Evolutionary conservation across 2,113 vertebrate species (phyloP), one percentile per base, ranked within the genome.

Genomic region (Hippocampus guttulatus): DNA sequence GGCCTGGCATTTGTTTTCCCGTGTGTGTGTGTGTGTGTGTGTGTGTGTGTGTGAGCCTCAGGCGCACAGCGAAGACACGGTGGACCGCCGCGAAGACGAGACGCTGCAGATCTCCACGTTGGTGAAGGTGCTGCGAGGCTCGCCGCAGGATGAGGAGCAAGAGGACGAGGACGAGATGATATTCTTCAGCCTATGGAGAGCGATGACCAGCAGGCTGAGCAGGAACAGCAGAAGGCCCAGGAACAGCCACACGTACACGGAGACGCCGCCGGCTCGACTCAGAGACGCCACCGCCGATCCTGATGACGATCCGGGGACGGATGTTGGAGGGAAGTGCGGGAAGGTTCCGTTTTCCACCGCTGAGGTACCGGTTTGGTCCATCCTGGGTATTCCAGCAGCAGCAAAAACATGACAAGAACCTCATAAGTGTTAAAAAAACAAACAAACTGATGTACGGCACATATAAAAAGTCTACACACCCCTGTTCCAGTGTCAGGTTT

Each of bases 21-120:
- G 33, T 63, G 12, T 1, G 8, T 9, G 49, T 51, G 7, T 0
- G 14, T 1, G 14, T 8, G 51, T 41, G 60, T 38, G 40, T 63
- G 12, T 1, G 8, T 0, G 14, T 1, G 14, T 8, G 51, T 41
- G 60, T 25, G 40, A 41, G 61, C 41, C 40, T 95, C 91, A 96
- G 18, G 93, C 93, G 68, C 96, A 96, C 77, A 98, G 90, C 0
- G 95, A 92, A 76, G 96, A 98, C 75, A 97, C 91, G 71, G 94
- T 94, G 66, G 96, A 97, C 74, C 79, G 91, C 83, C 95, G 96
- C 33, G 95, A 98, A 43, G 58, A 61, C 27, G 96, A 96, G 86
- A 98, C 92, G 68, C 96, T 98, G 57, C 96, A 96, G 88, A 98
- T 96, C 91, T 99, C 97, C 92, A 98, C 93, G 85, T 98, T 98